Base-by-base conservation (phyloP, 2,113 vertebrate species). In the Taurulus bubalis region DNA sequence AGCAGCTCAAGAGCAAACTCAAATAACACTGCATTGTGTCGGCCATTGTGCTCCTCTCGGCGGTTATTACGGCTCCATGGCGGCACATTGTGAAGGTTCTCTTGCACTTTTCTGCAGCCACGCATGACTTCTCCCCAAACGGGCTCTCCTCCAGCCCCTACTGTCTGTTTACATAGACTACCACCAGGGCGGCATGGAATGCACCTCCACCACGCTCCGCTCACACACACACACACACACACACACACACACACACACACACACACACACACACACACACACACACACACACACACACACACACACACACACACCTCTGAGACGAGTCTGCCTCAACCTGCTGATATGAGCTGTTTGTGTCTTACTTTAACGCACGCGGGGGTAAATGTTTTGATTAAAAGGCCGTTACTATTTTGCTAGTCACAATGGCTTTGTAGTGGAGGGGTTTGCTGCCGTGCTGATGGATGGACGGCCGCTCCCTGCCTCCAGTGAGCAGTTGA, bases 351-450 rank as follows among this genome's bases (percentile, higher is more conserved):
- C 76, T 90, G 85, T 89, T 87, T 82, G 90, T 89, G 82, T 94
- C 93, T 80, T 18, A 84, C 71, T 84, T 77, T 83, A 77, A 84
- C 84, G 68, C 59, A 84, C 84, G 68, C 59, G 15, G 77, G 86
- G 80, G 85, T 89, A 91, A 92, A 94, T 94, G 93, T 94, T 95
- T 93, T 94, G 91, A 94, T 94, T 92, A 88, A 93, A 91, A 91
- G 87, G 79, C 77, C 28, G 92, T 94, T 93, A 94, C 93, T 95
- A 89, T 94, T 94, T 92, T 93, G 86, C 89, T 87, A 87, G 92
- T 93, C 93, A 92, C 87, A 89, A 86, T 89, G 80, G 86, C 87
- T 93, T 93, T 93, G 90, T 92, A 89, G 92, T 89, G 87, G 89
- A 87, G 73, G 76, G 86, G 75, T 53, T 80, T 84, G 90, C 87